phyloP scores from a whole-genome alignment of 2,888 invertebrate genomes.

The Drosophila subsilvestris region DNA sequence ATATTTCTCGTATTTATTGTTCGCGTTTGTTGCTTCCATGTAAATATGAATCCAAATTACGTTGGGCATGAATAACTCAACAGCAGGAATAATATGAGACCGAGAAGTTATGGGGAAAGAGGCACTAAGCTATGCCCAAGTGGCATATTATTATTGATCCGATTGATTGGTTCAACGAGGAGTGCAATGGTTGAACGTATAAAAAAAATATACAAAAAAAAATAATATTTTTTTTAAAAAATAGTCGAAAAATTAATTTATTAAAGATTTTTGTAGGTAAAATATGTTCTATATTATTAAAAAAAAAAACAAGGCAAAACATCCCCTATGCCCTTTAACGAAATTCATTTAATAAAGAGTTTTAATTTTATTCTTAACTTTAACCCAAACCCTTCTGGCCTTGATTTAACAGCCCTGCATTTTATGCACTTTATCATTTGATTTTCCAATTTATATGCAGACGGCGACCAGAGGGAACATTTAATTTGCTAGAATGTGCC shows the following conservation, averaged over 20 bases:
- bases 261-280: too few relatives aligned
- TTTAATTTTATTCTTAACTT: too few relatives aligned
- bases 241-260: background rate
- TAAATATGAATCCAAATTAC: constrained; percentile 66
- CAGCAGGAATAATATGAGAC: background rate
- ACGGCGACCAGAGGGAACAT: background rate
- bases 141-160: background rate
- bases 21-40: constrained; percentile 44
- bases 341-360: too few relatives aligned
- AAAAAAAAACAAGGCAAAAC: too few relatives aligned
- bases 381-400: background rate
- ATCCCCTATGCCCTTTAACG: too few relatives aligned
- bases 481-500: constrained; percentile 18
- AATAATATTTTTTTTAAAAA: too few relatives aligned
- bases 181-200: background rate
- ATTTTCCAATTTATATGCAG: constrained; percentile 7
- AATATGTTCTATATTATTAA: too few relatives aligned
- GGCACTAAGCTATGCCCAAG: background rate
- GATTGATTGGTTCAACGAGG: background rate
- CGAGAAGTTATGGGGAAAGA: background rate
- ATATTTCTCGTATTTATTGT: constrained; percentile 27
- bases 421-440: background rate
- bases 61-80: constrained; percentile 38
- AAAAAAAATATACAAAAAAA: too few relatives aligned
- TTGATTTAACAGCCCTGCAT: background rate